These are phyloP conservation scores for Vesta saturnalis DNA, from an alignment of 2,888 invertebrate species.

Conservation along the genomic window DNA sequence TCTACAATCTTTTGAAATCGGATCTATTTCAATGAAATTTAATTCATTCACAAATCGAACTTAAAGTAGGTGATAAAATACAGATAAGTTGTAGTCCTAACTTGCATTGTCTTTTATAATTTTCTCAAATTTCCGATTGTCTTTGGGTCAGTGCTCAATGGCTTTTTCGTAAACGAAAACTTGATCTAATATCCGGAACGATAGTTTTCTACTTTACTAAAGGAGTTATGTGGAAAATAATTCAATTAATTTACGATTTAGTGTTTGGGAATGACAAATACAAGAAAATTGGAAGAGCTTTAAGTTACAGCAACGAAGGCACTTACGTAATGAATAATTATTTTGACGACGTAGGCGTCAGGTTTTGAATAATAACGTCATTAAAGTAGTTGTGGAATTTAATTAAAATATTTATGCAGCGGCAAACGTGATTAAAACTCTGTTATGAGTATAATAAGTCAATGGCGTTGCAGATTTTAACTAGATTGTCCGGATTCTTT, in stretches of 20 bases:
- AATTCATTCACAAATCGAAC: too few relatives aligned
- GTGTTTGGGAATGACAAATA: conserved; percentile 6
- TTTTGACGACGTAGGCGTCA: conserved; percentile 29
- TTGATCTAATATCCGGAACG: not conserved
- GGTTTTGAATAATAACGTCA: conserved; percentile 32
- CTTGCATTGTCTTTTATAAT: not conserved
- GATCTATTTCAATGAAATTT: too few relatives aligned
- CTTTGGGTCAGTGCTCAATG: not conserved
- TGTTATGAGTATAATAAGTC: conserved; percentile 29
- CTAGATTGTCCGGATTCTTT: conserved; percentile 24
- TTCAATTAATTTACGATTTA: not conserved
- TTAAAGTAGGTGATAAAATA: too few relatives aligned
- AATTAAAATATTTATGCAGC: conserved; percentile 37
- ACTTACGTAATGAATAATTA: conserved; percentile 31
- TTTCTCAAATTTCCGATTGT: not conserved
- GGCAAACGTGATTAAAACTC: conserved; percentile 34
- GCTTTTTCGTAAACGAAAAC: not conserved
- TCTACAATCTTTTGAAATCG: too few relatives aligned
- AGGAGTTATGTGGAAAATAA: not conserved
- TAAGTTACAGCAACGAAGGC: conserved; percentile 11
- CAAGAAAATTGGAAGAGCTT: conserved; percentile 13
- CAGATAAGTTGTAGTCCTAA: too few relatives aligned
- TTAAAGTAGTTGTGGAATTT: conserved; percentile 37
- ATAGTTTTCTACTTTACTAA: too few relatives aligned
- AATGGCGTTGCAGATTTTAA: conserved; percentile 26